A percentile compares a stretch with the other conserved stretches of the same genome.
Conservation (phyloP, 2,113 vertebrate species). For the Trachemys scripta region DNA sequence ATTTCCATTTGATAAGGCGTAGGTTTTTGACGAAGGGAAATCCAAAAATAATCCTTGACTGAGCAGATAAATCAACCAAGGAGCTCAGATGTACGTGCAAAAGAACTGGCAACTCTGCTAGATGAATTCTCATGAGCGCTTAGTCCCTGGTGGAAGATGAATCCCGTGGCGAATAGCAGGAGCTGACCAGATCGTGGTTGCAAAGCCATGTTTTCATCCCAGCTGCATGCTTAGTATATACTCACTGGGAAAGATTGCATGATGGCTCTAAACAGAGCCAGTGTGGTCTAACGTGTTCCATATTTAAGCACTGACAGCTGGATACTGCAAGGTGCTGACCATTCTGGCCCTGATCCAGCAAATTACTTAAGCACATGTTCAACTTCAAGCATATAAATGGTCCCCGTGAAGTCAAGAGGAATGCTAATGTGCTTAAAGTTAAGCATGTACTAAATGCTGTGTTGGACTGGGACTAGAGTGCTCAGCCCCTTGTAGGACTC, state of each 20-base stretch:
- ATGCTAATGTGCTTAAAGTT: accelerated
- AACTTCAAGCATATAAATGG: accelerated
- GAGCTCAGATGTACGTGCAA: not conserved
- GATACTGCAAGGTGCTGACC: accelerated
- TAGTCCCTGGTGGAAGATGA: not conserved
- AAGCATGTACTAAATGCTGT: accelerated
- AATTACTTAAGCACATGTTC: accelerated
- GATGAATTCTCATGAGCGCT: not conserved
- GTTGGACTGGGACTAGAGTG: not conserved
- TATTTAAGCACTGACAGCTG: accelerated
- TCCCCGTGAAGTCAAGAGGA: accelerated
- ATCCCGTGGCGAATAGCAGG: not conserved
- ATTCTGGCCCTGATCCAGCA: accelerated
- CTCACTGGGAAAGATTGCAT: accelerated
- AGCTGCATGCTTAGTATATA: accelerated
- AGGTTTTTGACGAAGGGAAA: constrained; percentile 38
- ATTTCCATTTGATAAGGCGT: constrained; percentile 68
- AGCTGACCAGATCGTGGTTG: accelerated
- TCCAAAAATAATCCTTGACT: constrained; percentile 68
- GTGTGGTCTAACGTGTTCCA: accelerated
- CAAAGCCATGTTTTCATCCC: accelerated
- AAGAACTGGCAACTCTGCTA: not conserved
- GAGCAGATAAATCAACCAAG: constrained; percentile 66
- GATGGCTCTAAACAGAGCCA: accelerated
- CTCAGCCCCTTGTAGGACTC: not conserved